Conservation (phyloP, 2,888 invertebrate genomes). For the Dendrolimus pini region DNA sequence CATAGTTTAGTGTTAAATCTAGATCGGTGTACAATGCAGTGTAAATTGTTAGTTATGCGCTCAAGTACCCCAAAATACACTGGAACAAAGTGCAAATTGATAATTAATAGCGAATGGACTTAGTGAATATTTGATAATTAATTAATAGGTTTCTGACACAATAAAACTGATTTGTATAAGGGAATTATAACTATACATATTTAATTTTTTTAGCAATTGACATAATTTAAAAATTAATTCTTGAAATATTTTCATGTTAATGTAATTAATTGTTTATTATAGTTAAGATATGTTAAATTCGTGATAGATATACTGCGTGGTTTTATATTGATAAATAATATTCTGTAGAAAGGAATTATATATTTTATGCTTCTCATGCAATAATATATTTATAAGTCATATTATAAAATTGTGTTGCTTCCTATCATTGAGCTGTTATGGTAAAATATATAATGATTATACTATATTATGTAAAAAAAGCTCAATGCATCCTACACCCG, state of each 20-base stretch:
- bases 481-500: too few relatives aligned
- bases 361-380: conserved; percentile 8
- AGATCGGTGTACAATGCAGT: conserved; percentile 32
- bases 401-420: too few relatives aligned
- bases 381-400: too few relatives aligned
- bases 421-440: too few relatives aligned
- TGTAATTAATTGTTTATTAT: conserved; percentile 55
- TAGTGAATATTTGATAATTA: conserved; percentile 1
- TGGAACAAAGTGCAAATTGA: conserved; percentile 19
- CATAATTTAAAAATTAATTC: conserved; percentile 47
- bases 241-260: conserved; percentile 60
- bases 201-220: conserved; percentile 39
- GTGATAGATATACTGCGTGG: conserved; percentile 56
- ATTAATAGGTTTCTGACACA: conserved; percentile 7
- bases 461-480: too few relatives aligned
- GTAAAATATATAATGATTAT: too few relatives aligned
- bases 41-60: conserved; percentile 28
- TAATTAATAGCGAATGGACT: conserved; percentile 2
- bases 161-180: conserved; percentile 36
- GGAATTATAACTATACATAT: conserved; percentile 34
- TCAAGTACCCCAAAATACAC: conserved; percentile 29
- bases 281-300: conserved; percentile 61
- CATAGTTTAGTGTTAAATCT: conserved; percentile 37
- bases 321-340: conserved; percentile 32
- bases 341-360: conserved; percentile 28